phyloP scores from a whole-genome alignment of 2,113 vertebrate genomes.

The Hydropotes inermis region DNA sequence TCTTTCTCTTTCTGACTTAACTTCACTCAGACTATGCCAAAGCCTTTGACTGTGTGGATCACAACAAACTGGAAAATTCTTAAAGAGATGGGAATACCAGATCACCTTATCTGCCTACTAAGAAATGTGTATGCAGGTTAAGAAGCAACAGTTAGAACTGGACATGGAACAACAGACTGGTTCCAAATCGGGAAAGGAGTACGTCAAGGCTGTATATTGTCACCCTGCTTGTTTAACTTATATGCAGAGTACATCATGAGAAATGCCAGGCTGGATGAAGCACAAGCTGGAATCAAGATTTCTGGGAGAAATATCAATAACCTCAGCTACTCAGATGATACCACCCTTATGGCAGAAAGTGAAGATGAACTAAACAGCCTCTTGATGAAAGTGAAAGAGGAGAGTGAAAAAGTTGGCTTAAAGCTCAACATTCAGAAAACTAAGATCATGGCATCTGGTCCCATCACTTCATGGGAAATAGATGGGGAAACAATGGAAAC shows the following conservation, averaged over 20 bases:
- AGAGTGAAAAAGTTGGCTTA: background rate
- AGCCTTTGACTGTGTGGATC: background rate
- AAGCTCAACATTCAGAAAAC: background rate
- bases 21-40: background rate
- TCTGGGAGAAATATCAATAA: background rate
- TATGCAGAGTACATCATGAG: background rate
- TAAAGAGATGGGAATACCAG: background rate
- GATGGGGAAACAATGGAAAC: background rate
- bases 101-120: background rate
- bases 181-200: background rate
- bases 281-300: background rate
- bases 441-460: background rate
- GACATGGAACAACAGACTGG: background rate
- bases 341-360: background rate
- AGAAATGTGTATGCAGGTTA: background rate
- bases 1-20: background rate
- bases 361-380: background rate
- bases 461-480: background rate
- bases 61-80: background rate
- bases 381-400: background rate
- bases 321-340: background rate
- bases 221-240: background rate
- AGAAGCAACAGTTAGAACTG: background rate
- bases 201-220: background rate
- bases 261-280: background rate